These are phyloP conservation scores for Drosophila azteca DNA, from an alignment of 1,140 invertebrate species.

Conservation along the genomic window DNA sequence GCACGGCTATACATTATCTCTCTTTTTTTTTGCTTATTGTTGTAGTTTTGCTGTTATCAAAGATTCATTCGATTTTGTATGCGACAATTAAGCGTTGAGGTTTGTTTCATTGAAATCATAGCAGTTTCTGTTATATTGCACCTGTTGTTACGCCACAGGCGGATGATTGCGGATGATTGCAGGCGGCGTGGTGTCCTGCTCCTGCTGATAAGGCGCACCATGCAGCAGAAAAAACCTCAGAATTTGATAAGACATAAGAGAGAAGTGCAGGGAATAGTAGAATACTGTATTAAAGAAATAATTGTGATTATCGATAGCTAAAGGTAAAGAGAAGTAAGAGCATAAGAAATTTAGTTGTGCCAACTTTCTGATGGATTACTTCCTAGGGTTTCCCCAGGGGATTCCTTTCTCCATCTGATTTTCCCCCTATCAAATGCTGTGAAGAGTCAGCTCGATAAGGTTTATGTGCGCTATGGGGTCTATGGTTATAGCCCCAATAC, in stretches of 20 bases:
- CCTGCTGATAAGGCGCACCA: slow-evolving; percentile 14
- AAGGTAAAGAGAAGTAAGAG: no score
- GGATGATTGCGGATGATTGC: not conserved
- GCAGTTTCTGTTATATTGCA: slow-evolving; percentile 15
- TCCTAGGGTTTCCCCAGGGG: no score
- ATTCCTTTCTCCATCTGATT: slow-evolving; percentile 6
- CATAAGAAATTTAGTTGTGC: no score
- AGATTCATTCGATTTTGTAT: slow-evolving; percentile 43
- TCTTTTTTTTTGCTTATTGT: not conserved
- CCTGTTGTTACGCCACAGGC: slow-evolving; percentile 25
- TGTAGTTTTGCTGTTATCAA: slow-evolving; percentile 33
- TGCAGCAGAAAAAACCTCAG: not conserved
- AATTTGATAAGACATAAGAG: not conserved
- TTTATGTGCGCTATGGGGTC: slow-evolving; percentile 25
- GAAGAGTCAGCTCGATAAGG: slow-evolving; percentile 25
- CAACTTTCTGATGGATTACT: no score
- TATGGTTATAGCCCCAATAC: not conserved
- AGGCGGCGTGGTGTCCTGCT: slow-evolving; percentile 1
- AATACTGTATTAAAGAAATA: no score
- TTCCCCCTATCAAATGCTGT: slow-evolving; percentile 27
- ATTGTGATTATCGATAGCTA: no score
- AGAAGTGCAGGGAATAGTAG: not conserved
- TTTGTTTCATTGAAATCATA: slow-evolving; percentile 19
- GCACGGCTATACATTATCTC: slow-evolving; percentile 29
- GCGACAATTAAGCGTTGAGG: slow-evolving; percentile 17